A percentile compares a stretch with the other conserved stretches of the same genome.
Evolutionary conservation across 2,888 invertebrate species (phyloP).

Genomic region (Bugula neritina): DNA sequence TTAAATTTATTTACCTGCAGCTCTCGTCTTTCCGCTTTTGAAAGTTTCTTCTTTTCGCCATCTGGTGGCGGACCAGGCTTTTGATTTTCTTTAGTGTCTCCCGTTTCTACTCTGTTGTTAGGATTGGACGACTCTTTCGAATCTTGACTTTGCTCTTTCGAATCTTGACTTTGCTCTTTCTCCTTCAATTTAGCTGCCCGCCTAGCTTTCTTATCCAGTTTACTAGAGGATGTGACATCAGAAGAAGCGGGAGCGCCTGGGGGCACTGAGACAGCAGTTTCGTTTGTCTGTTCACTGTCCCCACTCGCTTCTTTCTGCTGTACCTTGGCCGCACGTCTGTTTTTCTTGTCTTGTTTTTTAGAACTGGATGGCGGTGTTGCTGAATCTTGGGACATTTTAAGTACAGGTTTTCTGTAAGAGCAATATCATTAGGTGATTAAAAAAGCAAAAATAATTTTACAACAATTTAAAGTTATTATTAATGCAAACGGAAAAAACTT

Average conservation of each 20-base stretch:
- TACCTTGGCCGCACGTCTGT: slow-evolving; percentile 11
- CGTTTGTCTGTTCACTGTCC: neutral
- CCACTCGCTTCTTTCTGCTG: neutral
- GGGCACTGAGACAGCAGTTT: neutral
- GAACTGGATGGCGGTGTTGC: too few relatives aligned
- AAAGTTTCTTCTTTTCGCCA: neutral
- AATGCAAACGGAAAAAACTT: too few relatives aligned
- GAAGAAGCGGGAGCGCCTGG: neutral
- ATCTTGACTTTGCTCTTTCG: neutral
- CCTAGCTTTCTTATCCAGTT: neutral
- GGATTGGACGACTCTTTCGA: neutral
- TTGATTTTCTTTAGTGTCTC: neutral
- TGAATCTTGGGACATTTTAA: too few relatives aligned
- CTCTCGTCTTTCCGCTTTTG: slow-evolving; percentile 1
- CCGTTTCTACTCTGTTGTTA: too few relatives aligned
- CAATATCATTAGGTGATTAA: too few relatives aligned
- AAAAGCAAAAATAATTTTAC: too few relatives aligned
- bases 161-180: neutral
- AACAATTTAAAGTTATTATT: too few relatives aligned
- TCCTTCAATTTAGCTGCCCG: neutral
- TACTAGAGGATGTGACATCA: neutral
- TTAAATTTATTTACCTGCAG: slow-evolving; percentile 7
- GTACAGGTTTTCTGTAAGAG: too few relatives aligned
- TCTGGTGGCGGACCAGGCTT: neutral
- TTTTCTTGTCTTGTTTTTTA: slow-evolving; percentile 6